Base-by-base conservation (phyloP, 2,113 vertebrate genomes). In the Calidris pugnax region DNA sequence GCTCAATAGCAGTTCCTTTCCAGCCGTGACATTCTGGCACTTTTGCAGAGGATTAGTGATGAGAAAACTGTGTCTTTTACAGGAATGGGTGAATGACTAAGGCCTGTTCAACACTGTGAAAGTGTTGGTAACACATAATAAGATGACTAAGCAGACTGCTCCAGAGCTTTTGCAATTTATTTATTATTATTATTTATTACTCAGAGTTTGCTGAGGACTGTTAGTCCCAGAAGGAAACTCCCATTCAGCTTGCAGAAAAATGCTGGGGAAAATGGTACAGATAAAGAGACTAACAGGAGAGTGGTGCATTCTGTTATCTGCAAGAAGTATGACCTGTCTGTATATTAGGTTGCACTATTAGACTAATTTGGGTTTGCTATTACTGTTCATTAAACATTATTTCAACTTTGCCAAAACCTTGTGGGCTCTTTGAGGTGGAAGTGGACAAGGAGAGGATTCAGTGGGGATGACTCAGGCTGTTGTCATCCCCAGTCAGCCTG, bases 161-260 rank as follows among this genome's bases (percentile, higher is more conserved):
- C 21, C 50, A 39, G 73, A 71, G 69, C 69, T 85, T 89, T 87
- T 75, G 71, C 67, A 73, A 84, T 87, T 72, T 93, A 89, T 95
- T 95, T 96, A 63, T 93, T 94, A 72, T 92, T 91, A 59, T 91
- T 97, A 93, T 97, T 97, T 97, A 91, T 97, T 97, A 84, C 77
- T 88, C 74, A 76, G 67, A 88, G 69, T 89, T 95, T 93, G 73
- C 86, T 93, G 84, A 82, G 66, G 69, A 82, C 66, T 92, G 48
- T 79, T 79, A 57, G 69, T 87, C 91, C 62, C 89, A 91, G 77
- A 82, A 92, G 82, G 89, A 91, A 73, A 87, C 69, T 89, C n/a
- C 35, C 24, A 32, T 95, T 89, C 62, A 79, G 8, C n/a, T 87
- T 75, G 77, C 77, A 91, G 77, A 83, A 91, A 19, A 95, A 22